These are phyloP conservation scores for Atherinosoma microstoma DNA, from an alignment of 2,797 vertebrate species.

Conservation along the genomic window DNA sequence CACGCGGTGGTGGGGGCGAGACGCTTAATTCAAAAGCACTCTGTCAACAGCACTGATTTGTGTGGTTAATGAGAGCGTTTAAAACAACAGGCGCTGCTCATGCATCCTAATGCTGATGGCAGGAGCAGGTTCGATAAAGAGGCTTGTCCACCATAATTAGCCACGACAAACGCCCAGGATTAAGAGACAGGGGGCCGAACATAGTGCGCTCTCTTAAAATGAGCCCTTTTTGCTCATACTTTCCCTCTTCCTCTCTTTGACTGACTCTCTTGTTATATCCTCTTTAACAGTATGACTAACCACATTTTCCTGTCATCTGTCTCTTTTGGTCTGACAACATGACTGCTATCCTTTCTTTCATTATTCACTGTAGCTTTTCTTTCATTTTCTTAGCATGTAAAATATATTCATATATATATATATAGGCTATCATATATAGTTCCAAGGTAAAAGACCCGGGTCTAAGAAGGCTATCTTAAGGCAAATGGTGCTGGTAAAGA, in stretches of 20 bases:
- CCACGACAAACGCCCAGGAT: conserved; percentile 91
- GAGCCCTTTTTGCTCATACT: conserved; percentile 53
- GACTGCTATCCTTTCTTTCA: conserved; percentile 39
- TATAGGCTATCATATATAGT: no score
- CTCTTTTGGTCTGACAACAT: conserved; percentile 46
- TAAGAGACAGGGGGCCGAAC: conserved; percentile 82
- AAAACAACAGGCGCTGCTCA: conserved; percentile 99
- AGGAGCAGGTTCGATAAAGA: conserved; percentile 99
- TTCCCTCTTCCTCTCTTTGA: conserved; percentile 39
- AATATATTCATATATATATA: conserved; percentile 26
- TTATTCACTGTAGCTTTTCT: conserved; percentile 27
- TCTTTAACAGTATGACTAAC: conserved; percentile 46
- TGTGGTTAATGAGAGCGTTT: conserved; percentile 99
- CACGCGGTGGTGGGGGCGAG: conserved; percentile 82
- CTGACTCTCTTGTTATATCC: conserved; percentile 38
- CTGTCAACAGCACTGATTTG: conserved; percentile 99
- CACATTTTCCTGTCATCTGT: conserved; percentile 43
- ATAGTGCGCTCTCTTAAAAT: conserved; percentile 68
- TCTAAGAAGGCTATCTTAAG: conserved; percentile 21
- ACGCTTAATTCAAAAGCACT: conserved; percentile 99
- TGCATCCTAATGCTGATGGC: conserved; percentile 99
- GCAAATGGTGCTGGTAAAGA: conserved; percentile 21
- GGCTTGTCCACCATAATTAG: conserved; percentile 99
- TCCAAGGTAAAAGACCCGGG: conserved; percentile 25
- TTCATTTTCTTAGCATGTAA: conserved; percentile 15